Evolutionary conservation across 1,140 invertebrate species (phyloP).

Genomic region (Drosophila funebris): DNA sequence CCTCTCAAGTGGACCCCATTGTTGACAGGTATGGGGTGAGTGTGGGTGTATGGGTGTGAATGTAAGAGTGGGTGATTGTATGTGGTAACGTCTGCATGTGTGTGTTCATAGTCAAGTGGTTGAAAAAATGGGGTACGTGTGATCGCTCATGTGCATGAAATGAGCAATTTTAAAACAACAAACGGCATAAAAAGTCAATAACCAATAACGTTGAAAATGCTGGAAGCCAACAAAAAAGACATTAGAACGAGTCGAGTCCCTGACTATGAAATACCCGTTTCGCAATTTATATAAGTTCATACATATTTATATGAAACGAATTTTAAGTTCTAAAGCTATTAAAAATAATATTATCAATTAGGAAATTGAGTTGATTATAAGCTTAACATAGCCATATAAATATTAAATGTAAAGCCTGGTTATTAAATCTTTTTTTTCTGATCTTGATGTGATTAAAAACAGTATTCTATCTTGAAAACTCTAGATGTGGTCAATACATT

Average conservation of each 20-base stretch:
- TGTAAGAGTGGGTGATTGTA: not conserved
- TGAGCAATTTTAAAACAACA: conserved; percentile 67
- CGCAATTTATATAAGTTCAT: no score
- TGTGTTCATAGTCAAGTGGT: conserved; percentile 29
- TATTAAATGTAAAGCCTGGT: no score
- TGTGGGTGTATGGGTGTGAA: not conserved
- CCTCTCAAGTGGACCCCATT: conserved; percentile 21
- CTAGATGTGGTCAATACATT: no score
- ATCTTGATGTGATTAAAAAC: no score
- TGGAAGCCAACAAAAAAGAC: not conserved
- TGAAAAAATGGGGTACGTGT: conserved; percentile 53
- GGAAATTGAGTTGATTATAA: no score
- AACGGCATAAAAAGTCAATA: conserved; percentile 56
- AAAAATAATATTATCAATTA: no score
- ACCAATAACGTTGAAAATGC: conserved; percentile 51
- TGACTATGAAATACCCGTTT: not conserved
- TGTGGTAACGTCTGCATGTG: not conserved
- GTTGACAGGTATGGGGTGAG: conserved; percentile 34
- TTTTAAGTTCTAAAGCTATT: no score
- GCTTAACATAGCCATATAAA: no score
- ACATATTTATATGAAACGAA: no score
- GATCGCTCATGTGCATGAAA: conserved; percentile 64
- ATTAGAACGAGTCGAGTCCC: not conserved
- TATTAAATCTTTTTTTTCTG: no score
- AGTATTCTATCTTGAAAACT: no score